These are phyloP conservation scores for Copidosoma floridanum DNA, from an alignment of 1,140 invertebrate species.

Conservation along the genomic window DNA sequence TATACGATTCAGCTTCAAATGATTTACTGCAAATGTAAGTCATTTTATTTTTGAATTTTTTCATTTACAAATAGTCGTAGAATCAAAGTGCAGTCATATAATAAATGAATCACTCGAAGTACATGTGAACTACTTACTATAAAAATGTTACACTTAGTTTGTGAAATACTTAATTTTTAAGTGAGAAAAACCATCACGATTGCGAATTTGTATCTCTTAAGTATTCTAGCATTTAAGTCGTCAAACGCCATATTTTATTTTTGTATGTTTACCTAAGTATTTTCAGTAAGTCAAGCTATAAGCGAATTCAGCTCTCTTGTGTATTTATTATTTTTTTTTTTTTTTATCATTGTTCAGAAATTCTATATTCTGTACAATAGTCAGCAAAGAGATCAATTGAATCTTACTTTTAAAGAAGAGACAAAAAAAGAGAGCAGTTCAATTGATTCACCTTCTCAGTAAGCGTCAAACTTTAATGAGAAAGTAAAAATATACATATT, in stretches of 20 bases:
- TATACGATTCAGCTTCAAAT: too few species aligned
- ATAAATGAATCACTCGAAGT: slow-evolving; percentile 26
- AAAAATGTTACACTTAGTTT: not conserved
- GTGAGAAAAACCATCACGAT: slow-evolving; percentile 5
- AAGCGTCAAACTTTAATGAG: slow-evolving; percentile 3
- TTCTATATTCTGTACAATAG: too few species aligned
- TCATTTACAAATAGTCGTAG: slow-evolving; percentile 19
- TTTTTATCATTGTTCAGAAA: not conserved
- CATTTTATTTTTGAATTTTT: too few species aligned
- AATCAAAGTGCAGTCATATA: slow-evolving; percentile 29
- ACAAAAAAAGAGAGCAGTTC: too few species aligned
- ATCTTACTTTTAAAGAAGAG: too few species aligned
- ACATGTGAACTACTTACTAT: slow-evolving; percentile 17
- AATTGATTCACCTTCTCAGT: not conserved
- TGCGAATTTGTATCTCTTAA: slow-evolving; percentile 14
- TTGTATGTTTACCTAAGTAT: slow-evolving; percentile 19
- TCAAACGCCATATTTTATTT: slow-evolving; percentile 26
- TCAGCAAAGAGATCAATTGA: too few species aligned
- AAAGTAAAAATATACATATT: too few species aligned
- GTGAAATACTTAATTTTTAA: not conserved
- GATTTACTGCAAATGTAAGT: too few species aligned
- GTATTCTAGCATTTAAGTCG: slow-evolving; percentile 26
- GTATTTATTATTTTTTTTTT: not conserved
- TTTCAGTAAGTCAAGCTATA: not conserved
- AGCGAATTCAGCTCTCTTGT: too few species aligned